Evolutionary conservation across 2,888 invertebrate species (phyloP).

Genomic region (Macrophya alboannulata): DNA sequence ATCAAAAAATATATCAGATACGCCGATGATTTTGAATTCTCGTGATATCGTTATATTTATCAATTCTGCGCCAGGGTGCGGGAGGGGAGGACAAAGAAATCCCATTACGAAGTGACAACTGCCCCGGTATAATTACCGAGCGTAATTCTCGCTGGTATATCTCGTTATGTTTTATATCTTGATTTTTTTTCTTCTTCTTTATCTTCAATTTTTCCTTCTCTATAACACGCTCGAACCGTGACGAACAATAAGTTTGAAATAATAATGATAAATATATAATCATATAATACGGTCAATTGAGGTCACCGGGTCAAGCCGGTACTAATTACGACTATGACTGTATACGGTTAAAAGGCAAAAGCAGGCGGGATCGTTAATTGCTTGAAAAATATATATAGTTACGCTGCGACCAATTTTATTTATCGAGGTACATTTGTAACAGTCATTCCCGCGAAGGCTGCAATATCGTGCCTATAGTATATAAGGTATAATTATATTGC

Average conservation of each 20-base stretch:
- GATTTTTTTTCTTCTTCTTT: neutral
- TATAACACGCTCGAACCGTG: neutral
- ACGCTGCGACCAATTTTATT: slow-evolving; percentile 37
- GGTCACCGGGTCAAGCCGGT: slow-evolving; percentile 26
- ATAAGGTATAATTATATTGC: slow-evolving; percentile 14
- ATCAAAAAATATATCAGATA: too few species aligned
- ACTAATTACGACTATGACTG: slow-evolving; percentile 10
- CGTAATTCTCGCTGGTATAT: neutral
- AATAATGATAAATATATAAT: neutral
- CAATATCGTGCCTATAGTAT: neutral
- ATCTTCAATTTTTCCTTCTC: too few species aligned
- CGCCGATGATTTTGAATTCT: too few species aligned
- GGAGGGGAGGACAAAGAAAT: neutral
- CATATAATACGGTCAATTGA: slow-evolving; percentile 7
- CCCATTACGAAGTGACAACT: neutral
- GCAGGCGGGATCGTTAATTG: slow-evolving; percentile 26
- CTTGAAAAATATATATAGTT: slow-evolving; percentile 2
- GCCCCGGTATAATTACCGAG: neutral
- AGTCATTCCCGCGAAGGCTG: neutral
- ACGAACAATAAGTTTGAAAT: slow-evolving; percentile 8
- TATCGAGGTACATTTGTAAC: slow-evolving; percentile 37
- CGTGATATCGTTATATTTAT: too few species aligned
- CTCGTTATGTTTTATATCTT: neutral
- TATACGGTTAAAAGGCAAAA: neutral
- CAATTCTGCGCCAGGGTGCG: too few species aligned